These are phyloP conservation scores for Lottia scabra DNA, from an alignment of 2,888 invertebrate genomes.

Conservation along the genomic window DNA sequence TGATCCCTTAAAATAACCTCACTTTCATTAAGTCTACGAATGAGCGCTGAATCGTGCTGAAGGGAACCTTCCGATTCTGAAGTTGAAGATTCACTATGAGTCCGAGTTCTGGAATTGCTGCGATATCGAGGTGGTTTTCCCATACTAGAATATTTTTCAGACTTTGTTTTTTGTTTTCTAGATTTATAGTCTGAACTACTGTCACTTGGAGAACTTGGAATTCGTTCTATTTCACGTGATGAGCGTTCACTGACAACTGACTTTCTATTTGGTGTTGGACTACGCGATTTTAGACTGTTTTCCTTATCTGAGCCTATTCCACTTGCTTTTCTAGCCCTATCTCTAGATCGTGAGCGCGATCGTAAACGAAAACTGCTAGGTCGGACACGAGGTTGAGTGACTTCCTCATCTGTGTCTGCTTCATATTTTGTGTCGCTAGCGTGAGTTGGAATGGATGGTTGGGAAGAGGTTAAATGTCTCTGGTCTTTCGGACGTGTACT, in stretches of 20 bases:
- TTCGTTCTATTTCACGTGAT: slow-evolving; percentile 9
- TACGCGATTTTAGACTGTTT: slow-evolving; percentile 10
- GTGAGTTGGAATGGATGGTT: slow-evolving; percentile 12
- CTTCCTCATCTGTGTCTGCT: slow-evolving; percentile 21
- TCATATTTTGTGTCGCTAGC: slow-evolving; percentile 12
- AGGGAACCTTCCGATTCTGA: slow-evolving; percentile 43
- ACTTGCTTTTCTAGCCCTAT: slow-evolving; percentile 10
- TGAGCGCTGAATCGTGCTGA: slow-evolving; percentile 8
- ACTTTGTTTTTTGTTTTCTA: slow-evolving; percentile 17
- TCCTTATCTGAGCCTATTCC: slow-evolving; percentile 12
- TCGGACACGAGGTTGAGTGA: slow-evolving; percentile 11
- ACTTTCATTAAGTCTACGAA: slow-evolving; percentile 15
- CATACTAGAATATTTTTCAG: slow-evolving; percentile 19
- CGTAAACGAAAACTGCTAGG: neutral
- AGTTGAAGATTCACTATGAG: slow-evolving; percentile 57
- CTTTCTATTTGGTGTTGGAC: slow-evolving; percentile 13
- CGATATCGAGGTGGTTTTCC: slow-evolving; percentile 50
- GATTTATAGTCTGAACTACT: slow-evolving; percentile 20
- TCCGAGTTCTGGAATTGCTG: slow-evolving; percentile 43
- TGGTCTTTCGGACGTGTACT: slow-evolving; percentile 10
- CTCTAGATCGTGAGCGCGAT: slow-evolving; percentile 9
- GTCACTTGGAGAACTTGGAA: slow-evolving; percentile 9
- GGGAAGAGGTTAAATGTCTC: slow-evolving; percentile 22
- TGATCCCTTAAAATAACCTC: slow-evolving; percentile 26
- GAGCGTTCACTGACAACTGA: slow-evolving; percentile 13